phyloP scores from a whole-genome alignment of 2,797 vertebrate species.

The Enteromius unitaeniatus region DNA sequence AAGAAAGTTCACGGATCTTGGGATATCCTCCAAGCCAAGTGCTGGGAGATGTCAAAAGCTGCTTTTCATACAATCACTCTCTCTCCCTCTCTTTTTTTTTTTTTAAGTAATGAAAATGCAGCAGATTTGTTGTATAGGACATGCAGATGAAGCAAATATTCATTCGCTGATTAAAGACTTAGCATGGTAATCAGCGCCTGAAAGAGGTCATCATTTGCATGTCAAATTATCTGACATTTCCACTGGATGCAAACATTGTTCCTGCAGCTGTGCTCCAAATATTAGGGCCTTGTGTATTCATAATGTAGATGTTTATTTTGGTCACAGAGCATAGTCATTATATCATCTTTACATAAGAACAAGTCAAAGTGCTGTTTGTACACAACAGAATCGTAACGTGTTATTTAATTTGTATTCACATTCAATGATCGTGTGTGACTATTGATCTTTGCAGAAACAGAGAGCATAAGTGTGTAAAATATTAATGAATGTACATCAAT shows the following conservation, averaged over 20 bases:
- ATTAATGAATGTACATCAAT: slow-evolving; percentile 43
- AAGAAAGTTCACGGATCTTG: slow-evolving; percentile 31
- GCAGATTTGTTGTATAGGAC: slow-evolving; percentile 27
- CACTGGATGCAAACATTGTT: slow-evolving; percentile 56
- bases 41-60: slow-evolving; percentile 24
- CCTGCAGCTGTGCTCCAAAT: slow-evolving; percentile 57
- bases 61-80: slow-evolving; percentile 17
- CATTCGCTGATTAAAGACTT: slow-evolving; percentile 60
- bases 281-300: slow-evolving; percentile 51
- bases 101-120: slow-evolving; percentile 9
- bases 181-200: slow-evolving; percentile 62
- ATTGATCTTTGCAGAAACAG: slow-evolving; percentile 29
- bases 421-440: slow-evolving; percentile 9
- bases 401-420: slow-evolving; percentile 36
- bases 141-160: slow-evolving; percentile 60
- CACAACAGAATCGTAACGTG: background rate
- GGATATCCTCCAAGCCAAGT: slow-evolving; percentile 34
- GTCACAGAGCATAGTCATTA: slow-evolving; percentile 11
- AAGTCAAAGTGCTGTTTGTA: slow-evolving; percentile 29
- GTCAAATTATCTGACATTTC: slow-evolving; percentile 67
- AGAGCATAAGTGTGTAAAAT: slow-evolving; percentile 38
- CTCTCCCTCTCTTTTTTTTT: background rate
- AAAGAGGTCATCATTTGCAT: slow-evolving; percentile 67
- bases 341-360: slow-evolving; percentile 35
- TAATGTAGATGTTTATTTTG: slow-evolving; percentile 55